Percentiles rank a stretch among this genome's conserved stretches.
Evolutionary conservation across 2,797 vertebrate genomes (phyloP).

Genomic region (Otolemur crassicaudatus): DNA sequence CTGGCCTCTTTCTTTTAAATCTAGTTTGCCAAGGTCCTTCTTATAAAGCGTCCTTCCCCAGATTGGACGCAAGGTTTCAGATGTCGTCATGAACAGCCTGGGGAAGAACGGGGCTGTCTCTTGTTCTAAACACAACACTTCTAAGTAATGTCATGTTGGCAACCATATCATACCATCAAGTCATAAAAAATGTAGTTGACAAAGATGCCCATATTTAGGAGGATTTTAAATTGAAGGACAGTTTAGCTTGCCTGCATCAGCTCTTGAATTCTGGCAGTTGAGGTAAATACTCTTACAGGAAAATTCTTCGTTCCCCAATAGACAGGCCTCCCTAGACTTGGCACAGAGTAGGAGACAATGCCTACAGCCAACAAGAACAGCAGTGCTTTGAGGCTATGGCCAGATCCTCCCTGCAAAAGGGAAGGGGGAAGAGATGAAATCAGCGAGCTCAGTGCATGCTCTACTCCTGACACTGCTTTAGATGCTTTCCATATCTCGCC

Average conservation of each 20-base stretch:
- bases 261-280: slow-evolving; percentile 40
- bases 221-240: slow-evolving; percentile 28
- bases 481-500: neutral
- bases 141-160: neutral
- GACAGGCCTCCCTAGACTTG: slow-evolving; percentile 19
- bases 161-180: neutral
- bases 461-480: neutral
- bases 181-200: neutral
- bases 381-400: neutral
- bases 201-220: slow-evolving; percentile 47
- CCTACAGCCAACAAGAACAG: neutral
- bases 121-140: neutral
- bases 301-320: slow-evolving; percentile 35
- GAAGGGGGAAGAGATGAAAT: neutral
- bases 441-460: neutral
- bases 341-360: neutral
- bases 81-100: neutral
- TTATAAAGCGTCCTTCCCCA: neutral
- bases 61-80: neutral
- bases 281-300: slow-evolving; percentile 54
- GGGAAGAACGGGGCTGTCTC: neutral
- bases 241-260: neutral
- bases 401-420: neutral
- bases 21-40: neutral
- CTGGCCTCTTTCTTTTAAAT: neutral